These are phyloP conservation scores for Xylota segnis DNA, from an alignment of 2,888 invertebrate genomes.

Conservation along the genomic window DNA sequence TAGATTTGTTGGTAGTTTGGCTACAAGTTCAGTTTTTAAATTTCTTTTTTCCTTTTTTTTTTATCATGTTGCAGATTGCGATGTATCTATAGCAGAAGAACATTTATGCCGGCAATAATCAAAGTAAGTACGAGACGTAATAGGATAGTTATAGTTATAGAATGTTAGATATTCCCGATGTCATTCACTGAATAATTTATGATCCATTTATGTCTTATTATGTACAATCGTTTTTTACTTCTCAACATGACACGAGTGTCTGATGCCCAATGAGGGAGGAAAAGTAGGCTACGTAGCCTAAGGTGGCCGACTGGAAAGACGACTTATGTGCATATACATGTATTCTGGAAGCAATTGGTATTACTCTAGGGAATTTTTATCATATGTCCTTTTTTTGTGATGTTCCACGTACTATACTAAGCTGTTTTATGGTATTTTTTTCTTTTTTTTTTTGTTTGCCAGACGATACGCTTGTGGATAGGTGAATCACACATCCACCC, in stretches of 20 bases:
- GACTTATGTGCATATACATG: no score
- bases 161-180: background rate
- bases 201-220: slow-evolving; percentile 17
- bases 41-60: background rate
- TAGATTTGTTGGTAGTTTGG: background rate
- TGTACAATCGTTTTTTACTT: background rate
- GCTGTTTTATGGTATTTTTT: slow-evolving; percentile 7
- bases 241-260: slow-evolving; percentile 10
- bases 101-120: slow-evolving; percentile 38
- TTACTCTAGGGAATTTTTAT: slow-evolving; percentile 29
- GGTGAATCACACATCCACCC: slow-evolving; percentile 9
- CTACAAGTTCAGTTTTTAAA: background rate
- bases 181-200: slow-evolving; percentile 21
- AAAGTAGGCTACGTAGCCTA: slow-evolving; percentile 17
- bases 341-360: slow-evolving; percentile 4
- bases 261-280: background rate
- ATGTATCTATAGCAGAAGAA: slow-evolving; percentile 66
- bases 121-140: slow-evolving; percentile 57
- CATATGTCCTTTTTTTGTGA: background rate
- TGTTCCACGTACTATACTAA: background rate
- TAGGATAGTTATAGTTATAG: background rate
- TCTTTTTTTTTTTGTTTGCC: background rate
- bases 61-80: slow-evolving; percentile 46
- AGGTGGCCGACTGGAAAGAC: slow-evolving; percentile 1
- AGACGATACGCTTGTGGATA: background rate